These are phyloP conservation scores for Zele albiditarsus DNA, from an alignment of 2,888 invertebrate genomes.

Conservation along the genomic window DNA sequence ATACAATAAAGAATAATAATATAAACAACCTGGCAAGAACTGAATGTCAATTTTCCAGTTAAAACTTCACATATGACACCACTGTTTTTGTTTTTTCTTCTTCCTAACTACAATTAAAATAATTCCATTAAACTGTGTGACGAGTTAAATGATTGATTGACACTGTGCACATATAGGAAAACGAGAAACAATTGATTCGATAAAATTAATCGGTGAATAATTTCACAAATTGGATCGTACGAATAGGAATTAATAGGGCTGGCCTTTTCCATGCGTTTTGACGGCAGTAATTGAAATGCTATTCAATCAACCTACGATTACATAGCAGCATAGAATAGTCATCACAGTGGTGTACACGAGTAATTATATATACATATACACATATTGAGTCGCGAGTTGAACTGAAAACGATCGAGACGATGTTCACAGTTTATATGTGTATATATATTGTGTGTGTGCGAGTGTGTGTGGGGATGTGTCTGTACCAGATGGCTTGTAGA, in stretches of 20 bases:
- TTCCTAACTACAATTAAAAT: too few species aligned
- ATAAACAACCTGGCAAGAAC: too few species aligned
- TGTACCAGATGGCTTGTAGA: conserved; percentile 26
- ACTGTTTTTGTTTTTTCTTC: too few species aligned
- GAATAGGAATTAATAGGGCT: conserved; percentile 3
- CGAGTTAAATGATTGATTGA: too few species aligned
- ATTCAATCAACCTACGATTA: background rate
- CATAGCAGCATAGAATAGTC: background rate
- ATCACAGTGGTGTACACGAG: background rate
- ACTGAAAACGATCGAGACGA: background rate
- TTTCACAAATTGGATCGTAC: background rate
- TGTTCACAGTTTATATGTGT: background rate
- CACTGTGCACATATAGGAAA: background rate
- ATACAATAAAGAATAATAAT: too few species aligned
- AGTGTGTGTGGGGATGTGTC: background rate
- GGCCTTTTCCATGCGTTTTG: background rate
- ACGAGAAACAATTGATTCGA: background rate
- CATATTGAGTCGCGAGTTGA: background rate
- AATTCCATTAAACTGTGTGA: too few species aligned
- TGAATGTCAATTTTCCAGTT: too few species aligned
- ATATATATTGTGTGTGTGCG: too few species aligned
- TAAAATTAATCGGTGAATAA: conserved; percentile 8
- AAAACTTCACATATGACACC: too few species aligned
- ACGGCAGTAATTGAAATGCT: background rate
- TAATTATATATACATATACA: background rate